phyloP scores from a whole-genome alignment of 2,113 vertebrate genomes.

The Zingel zingel region DNA sequence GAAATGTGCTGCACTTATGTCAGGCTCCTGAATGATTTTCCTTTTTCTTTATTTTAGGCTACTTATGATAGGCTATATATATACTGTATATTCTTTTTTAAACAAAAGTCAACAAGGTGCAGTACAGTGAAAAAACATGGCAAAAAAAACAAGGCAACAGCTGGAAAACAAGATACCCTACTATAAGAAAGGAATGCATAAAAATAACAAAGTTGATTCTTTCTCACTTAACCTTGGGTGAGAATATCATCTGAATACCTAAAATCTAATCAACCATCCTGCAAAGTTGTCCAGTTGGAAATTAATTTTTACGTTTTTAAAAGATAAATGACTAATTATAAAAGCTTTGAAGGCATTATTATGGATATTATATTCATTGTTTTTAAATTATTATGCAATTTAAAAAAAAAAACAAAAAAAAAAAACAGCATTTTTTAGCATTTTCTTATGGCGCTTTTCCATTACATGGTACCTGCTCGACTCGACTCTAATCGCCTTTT shows the following conservation, averaged over 20 bases:
- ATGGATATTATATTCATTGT: background rate
- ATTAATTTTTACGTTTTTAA: background rate
- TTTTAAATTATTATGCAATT: background rate
- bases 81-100: conserved; percentile 4
- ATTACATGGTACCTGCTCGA: too few species aligned
- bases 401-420: background rate
- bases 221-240: background rate
- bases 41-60: background rate
- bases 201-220: background rate
- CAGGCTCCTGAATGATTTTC: background rate
- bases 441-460: background rate
- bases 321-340: background rate
- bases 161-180: background rate
- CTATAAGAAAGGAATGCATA: background rate
- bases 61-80: background rate
- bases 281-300: background rate
- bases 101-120: background rate
- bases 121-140: background rate
- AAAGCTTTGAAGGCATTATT: background rate
- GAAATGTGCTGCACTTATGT: background rate
- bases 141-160: background rate
- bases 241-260: background rate
- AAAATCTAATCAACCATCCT: background rate
- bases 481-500: too few species aligned
- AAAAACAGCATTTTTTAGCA: background rate